Conservation (phyloP, 2,113 vertebrate species). For the pig (Sus scrofa) region DNA sequence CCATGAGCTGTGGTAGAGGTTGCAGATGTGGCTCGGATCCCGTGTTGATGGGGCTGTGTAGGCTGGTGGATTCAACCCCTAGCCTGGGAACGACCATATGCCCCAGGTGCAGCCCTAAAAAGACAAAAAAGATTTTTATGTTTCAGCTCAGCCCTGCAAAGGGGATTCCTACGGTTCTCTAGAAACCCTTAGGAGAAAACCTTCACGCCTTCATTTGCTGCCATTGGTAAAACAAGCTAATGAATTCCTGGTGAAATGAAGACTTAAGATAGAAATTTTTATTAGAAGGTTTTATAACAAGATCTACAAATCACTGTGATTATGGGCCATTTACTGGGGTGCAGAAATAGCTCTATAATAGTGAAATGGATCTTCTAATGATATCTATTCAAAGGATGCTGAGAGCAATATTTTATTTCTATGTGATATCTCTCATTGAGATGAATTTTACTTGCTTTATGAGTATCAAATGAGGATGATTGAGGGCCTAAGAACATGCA, state of each 20-base stretch:
- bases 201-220: neutral
- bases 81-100: too few species aligned
- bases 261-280: slow-evolving; percentile 21
- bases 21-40: too few species aligned
- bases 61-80: too few species aligned
- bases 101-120: too few species aligned
- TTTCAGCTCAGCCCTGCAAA: rapidly evolving
- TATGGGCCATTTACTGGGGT: slow-evolving; percentile 14
- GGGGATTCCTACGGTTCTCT: rapidly evolving
- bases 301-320: slow-evolving; percentile 57
- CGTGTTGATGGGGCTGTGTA: too few species aligned
- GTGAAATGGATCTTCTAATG: neutral
- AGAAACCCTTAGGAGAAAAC: rapidly evolving
- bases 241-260: neutral
- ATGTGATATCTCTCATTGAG: neutral
- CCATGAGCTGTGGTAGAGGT: too few species aligned
- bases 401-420: neutral
- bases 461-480: neutral
- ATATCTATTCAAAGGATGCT: neutral
- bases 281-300: slow-evolving; percentile 27
- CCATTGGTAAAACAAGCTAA: neutral
- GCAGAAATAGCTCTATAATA: neutral
- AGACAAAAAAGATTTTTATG: too few species aligned
- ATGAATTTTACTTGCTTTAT: neutral
- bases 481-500: neutral